Conservation (phyloP, 2,113 vertebrate genomes). For the Nibea coibor region DNA sequence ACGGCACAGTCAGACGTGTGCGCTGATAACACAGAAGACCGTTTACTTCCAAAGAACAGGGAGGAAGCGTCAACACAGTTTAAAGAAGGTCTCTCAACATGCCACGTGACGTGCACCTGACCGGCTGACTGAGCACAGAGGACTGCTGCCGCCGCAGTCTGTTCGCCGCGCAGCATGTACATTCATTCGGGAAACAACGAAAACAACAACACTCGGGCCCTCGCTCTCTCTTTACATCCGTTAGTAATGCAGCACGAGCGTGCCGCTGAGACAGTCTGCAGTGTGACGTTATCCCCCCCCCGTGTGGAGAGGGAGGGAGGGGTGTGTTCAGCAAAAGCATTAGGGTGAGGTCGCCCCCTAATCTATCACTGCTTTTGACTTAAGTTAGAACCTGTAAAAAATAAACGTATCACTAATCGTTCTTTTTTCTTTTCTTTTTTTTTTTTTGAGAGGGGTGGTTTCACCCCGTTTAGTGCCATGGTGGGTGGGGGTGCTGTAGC, state of each 20-base stretch:
- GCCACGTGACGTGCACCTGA: constrained; percentile 27
- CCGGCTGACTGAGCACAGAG: not conserved
- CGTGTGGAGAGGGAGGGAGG: not conserved
- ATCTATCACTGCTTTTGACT: constrained; percentile 25
- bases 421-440: too few relatives aligned
- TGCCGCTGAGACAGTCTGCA: constrained; percentile 28
- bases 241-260: not conserved
- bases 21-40: not conserved
- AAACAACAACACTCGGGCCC: not conserved
- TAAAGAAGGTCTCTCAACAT: constrained; percentile 29
- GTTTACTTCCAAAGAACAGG: not conserved
- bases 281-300: constrained; percentile 17
- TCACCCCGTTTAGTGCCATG: constrained; percentile 13
- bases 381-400: constrained; percentile 53
- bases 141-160: constrained; percentile 4
- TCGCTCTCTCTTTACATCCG: not conserved
- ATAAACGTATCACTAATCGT: constrained; percentile 25
- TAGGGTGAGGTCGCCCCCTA: constrained; percentile 8
- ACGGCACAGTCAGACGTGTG: not conserved
- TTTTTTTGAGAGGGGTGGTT: constrained; percentile 2
- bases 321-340: constrained; percentile 31
- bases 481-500: not conserved
- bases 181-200: constrained; percentile 30
- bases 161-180: constrained; percentile 32
- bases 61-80: constrained; percentile 19